A percentile compares a stretch with the other conserved stretches of the same genome.
phyloP scores from a whole-genome alignment of 2,797 vertebrate genomes.

The Microctenopoma lineatum region DNA sequence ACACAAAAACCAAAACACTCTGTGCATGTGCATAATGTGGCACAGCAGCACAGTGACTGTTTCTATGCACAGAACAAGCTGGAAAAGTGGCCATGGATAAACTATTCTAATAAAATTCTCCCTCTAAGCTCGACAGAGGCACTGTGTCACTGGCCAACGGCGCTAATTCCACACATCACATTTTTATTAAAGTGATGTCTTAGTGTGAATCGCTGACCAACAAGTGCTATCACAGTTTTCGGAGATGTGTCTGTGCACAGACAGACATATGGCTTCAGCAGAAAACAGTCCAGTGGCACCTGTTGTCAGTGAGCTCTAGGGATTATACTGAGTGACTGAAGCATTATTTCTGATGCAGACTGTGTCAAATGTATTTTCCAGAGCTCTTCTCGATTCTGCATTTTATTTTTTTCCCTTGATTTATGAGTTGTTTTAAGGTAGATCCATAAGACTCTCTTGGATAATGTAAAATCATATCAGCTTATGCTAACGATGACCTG shows the following conservation, averaged over 20 bases:
- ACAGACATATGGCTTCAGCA: neutral
- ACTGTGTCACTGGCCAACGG: neutral
- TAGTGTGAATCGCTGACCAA: conserved; percentile 3
- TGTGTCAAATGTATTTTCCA: neutral
- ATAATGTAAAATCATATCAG: neutral
- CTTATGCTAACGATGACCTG: too few relatives aligned
- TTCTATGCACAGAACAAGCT: neutral
- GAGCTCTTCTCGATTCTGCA: neutral
- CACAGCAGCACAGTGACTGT: neutral
- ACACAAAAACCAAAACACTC: too few relatives aligned
- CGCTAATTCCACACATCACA: neutral
- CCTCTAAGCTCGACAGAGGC: neutral
- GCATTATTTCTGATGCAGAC: too few relatives aligned
- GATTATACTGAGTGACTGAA: neutral
- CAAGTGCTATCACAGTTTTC: conserved; percentile 9
- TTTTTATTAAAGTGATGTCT: neutral
- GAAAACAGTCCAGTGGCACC: neutral
- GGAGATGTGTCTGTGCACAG: neutral
- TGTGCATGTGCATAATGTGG: neutral
- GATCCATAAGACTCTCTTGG: neutral
- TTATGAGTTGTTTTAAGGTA: neutral
- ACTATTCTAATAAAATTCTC: neutral
- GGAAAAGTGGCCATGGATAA: neutral
- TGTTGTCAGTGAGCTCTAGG: neutral
- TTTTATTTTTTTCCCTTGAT: neutral